Percentiles rank a stretch among this genome's conserved stretches.
phyloP scores from a whole-genome alignment of 2,797 vertebrate genomes.

The Accipiter badius region DNA sequence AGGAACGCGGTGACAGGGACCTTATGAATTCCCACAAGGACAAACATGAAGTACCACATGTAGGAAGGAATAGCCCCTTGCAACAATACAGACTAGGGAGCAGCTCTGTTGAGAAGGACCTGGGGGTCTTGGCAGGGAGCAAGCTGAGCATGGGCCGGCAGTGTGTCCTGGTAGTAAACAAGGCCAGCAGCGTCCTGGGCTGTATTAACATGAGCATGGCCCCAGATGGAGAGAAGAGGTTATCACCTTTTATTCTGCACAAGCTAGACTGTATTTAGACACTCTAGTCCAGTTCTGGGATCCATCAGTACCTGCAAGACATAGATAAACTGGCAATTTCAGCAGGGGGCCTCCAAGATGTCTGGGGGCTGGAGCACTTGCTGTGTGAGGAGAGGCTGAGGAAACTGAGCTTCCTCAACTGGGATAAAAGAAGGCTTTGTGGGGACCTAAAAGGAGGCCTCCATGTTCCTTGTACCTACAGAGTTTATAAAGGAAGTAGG shows the following conservation, averaged over 20 bases:
- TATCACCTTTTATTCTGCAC: background rate
- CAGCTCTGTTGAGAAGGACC: background rate
- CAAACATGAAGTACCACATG: accelerated
- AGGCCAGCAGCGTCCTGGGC: background rate
- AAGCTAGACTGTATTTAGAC: background rate
- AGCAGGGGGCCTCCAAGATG: background rate
- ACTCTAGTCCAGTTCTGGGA: background rate
- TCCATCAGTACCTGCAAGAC: background rate
- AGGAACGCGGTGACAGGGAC: background rate
- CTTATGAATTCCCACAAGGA: background rate
- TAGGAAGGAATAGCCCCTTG: background rate
- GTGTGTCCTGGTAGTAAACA: too few relatives aligned
- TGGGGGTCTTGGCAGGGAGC: background rate
- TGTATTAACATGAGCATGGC: background rate
- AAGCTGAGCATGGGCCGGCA: background rate
- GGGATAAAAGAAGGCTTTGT: background rate
- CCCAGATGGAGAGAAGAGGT: background rate
- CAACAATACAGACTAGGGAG: background rate
- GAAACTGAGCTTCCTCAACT: background rate
- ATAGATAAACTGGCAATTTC: background rate
- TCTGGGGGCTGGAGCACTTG: background rate
- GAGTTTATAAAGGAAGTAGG: background rate
- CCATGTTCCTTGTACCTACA: background rate
- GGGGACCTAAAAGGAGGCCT: background rate
- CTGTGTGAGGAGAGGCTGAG: background rate